Conservation (phyloP, 2,113 vertebrate genomes). For the Bufo gargarizans region DNA sequence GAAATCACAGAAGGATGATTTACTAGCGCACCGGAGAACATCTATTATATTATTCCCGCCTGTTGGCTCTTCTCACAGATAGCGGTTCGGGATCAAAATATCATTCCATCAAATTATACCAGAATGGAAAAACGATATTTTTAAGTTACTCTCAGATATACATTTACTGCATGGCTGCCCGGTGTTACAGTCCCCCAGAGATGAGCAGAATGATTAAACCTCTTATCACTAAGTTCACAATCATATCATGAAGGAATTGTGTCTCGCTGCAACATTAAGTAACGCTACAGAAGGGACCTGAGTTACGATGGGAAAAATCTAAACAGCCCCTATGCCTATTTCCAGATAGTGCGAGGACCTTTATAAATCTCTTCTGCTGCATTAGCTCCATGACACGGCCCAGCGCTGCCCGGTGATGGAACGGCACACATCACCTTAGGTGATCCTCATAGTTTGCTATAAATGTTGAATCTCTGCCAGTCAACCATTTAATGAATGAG, state of each 20-base stretch:
- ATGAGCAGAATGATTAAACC: conserved; percentile 66
- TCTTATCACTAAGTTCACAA: conserved; percentile 23
- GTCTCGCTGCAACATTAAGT: conserved; percentile 26
- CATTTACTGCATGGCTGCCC: conserved; percentile 6
- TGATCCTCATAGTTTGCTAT: neutral
- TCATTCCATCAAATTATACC: neutral
- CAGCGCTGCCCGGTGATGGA: neutral
- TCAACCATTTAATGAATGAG: neutral
- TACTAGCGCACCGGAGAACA: neutral
- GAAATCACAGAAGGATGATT: neutral
- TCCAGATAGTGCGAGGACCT: neutral
- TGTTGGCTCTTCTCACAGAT: neutral
- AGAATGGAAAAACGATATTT: conserved; percentile 10
- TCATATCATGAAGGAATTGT: conserved; percentile 16
- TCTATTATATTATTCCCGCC: neutral
- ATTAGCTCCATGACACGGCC: conserved; percentile 39
- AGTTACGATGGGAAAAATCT: conserved; percentile 17
- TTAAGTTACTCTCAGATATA: neutral
- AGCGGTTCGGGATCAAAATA: neutral
- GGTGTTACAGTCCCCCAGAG: conserved; percentile 58
- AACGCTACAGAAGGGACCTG: neutral
- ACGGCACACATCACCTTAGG: neutral
- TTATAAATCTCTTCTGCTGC: conserved; percentile 42
- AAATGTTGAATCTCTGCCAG: neutral
- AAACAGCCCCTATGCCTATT: conserved; percentile 18